phyloP scores from a whole-genome alignment of 2,888 invertebrate species.

The Mythimna ferrago region DNA sequence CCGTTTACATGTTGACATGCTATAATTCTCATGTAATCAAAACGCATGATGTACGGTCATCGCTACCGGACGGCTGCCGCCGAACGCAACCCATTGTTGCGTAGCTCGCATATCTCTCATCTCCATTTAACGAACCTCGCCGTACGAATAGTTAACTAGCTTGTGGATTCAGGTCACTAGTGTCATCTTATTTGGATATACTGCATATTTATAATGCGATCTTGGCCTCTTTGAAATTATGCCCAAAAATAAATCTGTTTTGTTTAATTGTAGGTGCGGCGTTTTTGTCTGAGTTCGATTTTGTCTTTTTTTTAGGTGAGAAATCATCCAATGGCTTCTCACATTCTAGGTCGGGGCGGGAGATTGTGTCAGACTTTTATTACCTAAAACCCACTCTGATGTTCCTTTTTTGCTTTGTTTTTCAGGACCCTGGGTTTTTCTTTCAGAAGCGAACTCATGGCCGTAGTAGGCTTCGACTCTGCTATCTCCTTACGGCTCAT shows the following conservation, averaged over 20 bases:
- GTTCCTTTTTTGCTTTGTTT: no score
- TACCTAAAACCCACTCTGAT: no score
- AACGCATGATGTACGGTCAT: conserved; percentile 35
- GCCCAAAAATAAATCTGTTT: conserved; percentile 27
- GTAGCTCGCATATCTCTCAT: conserved; percentile 65
- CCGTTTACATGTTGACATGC: conserved; percentile 1
- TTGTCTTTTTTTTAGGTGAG: no score
- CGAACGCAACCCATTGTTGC: conserved; percentile 64
- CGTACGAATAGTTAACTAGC: conserved; percentile 61
- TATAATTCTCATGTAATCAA: conserved; percentile 36
- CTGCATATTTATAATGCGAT: conserved; percentile 35
- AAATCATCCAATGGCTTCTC: no score
- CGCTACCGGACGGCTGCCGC: conserved; percentile 35
- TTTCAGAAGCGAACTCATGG: no score
- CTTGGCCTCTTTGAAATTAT: conserved; percentile 58
- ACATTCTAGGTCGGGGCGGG: no score
- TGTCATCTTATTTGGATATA: conserved; percentile 53
- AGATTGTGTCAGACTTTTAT: no score
- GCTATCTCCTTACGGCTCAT: no score
- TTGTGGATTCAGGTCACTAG: conserved; percentile 62
- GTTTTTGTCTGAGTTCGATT: neutral
- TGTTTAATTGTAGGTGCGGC: conserved; percentile 13
- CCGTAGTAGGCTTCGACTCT: no score
- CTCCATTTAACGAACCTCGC: conserved; percentile 63
- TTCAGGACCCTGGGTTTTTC: no score